Evolutionary conservation across 2,113 vertebrate species (phyloP).

Genomic region (Macroglossus sobrinus): DNA sequence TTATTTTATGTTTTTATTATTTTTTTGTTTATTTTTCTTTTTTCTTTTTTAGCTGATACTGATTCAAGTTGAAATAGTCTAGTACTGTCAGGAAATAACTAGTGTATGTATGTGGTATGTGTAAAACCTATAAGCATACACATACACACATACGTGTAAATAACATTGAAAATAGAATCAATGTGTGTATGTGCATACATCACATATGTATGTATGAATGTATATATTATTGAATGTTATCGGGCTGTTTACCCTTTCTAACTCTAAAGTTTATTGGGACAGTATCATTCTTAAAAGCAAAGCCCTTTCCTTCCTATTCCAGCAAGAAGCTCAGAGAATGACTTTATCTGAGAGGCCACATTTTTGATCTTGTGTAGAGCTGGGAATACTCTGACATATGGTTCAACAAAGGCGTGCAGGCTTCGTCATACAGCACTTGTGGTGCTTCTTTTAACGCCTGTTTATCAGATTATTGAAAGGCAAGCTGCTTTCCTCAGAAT

Average conservation of each 20-base stretch:
- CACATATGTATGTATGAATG: not conserved
- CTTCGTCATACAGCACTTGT: not conserved
- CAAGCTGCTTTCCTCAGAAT: not conserved
- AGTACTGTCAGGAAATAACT: not conserved
- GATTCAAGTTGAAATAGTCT: not conserved
- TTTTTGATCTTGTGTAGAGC: not conserved
- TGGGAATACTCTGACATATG: not conserved
- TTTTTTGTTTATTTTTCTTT: too few species aligned
- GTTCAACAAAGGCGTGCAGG: not conserved
- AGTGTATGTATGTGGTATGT: too few species aligned
- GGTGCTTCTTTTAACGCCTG: not conserved
- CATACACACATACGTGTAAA: too few species aligned
- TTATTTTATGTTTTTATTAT: not conserved
- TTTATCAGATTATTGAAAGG: constrained; percentile 57
- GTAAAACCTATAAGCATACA: not conserved
- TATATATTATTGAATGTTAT: not conserved
- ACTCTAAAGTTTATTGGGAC: not conserved
- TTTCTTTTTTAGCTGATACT: not conserved
- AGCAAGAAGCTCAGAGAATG: not conserved
- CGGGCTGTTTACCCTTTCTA: not conserved
- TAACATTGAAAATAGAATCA: not conserved
- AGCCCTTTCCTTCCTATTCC: not conserved
- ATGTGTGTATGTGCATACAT: not conserved
- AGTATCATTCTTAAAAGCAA: not conserved
- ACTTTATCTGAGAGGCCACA: not conserved